These are phyloP conservation scores for Crambe crambe DNA, from an alignment of 37 sponge, comb jelly and placozoan species.

Conservation along the genomic window DNA sequence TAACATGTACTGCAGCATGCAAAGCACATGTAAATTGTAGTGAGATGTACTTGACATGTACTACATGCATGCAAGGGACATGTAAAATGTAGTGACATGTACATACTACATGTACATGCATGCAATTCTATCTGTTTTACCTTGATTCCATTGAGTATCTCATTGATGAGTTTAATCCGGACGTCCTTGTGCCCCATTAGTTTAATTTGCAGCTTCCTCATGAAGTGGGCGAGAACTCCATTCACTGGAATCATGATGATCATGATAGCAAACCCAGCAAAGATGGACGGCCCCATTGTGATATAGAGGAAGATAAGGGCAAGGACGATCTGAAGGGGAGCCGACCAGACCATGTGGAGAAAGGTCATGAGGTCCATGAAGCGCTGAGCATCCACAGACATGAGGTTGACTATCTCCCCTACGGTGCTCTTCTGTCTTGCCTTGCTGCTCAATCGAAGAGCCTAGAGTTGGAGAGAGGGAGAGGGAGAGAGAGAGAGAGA, in stretches of 20 bases:
- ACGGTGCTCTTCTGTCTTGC: conserved; percentile 76
- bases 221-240: conserved; percentile 42
- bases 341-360: conserved; percentile 88
- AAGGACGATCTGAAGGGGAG: conserved; percentile 80
- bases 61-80: too few relatives aligned
- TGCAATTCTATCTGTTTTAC: too few relatives aligned
- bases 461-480: conserved; percentile 33
- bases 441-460: conserved; percentile 77
- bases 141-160: conserved; percentile 92
- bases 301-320: conserved; percentile 79
- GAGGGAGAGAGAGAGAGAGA: too few relatives aligned
- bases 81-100: too few relatives aligned
- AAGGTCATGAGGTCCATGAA: conserved; percentile 88
- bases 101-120: too few relatives aligned
- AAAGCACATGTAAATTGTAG: too few relatives aligned
- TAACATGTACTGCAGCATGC: not conserved
- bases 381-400: conserved; percentile 95
- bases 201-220: conserved; percentile 41
- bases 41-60: too few relatives aligned
- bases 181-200: conserved; percentile 76
- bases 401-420: conserved; percentile 97
- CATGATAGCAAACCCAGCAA: conserved; percentile 88
- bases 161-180: conserved; percentile 83
- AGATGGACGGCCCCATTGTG: conserved; percentile 79
- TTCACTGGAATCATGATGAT: conserved; percentile 83